A percentile compares a stretch with the other conserved stretches of the same genome.
Conservation (phyloP, 1,140 invertebrate species). For the Magallana angulata region DNA sequence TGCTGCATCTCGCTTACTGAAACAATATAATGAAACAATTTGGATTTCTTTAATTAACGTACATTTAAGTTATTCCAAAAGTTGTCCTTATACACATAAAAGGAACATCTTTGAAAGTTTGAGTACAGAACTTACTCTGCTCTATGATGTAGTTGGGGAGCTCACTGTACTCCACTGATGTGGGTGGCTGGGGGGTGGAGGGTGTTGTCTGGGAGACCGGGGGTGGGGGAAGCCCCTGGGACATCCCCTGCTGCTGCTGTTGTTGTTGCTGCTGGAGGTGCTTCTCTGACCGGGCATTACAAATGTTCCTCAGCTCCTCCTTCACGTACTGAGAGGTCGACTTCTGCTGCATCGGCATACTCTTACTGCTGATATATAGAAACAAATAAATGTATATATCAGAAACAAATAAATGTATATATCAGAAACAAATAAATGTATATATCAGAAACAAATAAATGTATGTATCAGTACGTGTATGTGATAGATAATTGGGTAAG, state of each 20-base stretch:
- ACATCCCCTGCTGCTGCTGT: slow-evolving; percentile 53
- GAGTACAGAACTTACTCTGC: slow-evolving; percentile 69
- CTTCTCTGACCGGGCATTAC: slow-evolving; percentile 88
- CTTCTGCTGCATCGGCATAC: slow-evolving; percentile 22
- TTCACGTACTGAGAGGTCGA: slow-evolving; percentile 89
- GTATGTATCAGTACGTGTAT: too few species aligned
- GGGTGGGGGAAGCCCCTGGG: slow-evolving; percentile 32
- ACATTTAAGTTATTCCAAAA: too few species aligned
- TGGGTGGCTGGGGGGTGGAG: slow-evolving; percentile 33
- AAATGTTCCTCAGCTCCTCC: slow-evolving; percentile 92
- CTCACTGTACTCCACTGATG: slow-evolving; percentile 66
- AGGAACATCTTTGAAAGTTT: too few species aligned
- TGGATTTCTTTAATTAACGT: too few species aligned
- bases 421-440: too few species aligned
- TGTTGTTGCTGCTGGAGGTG: slow-evolving; percentile 67
- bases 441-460: too few species aligned
- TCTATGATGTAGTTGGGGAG: slow-evolving; percentile 74
- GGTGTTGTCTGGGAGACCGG: not conserved
- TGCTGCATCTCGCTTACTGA: slow-evolving; percentile 72
- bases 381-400: too few species aligned
- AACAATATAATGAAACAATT: slow-evolving; percentile 15
- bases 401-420: too few species aligned
- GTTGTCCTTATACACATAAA: too few species aligned
- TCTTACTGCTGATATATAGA: not conserved
- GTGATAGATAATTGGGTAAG: too few species aligned